phyloP scores from a whole-genome alignment of 1,140 invertebrate species.

The Lysiphlebus fabarum region DNA sequence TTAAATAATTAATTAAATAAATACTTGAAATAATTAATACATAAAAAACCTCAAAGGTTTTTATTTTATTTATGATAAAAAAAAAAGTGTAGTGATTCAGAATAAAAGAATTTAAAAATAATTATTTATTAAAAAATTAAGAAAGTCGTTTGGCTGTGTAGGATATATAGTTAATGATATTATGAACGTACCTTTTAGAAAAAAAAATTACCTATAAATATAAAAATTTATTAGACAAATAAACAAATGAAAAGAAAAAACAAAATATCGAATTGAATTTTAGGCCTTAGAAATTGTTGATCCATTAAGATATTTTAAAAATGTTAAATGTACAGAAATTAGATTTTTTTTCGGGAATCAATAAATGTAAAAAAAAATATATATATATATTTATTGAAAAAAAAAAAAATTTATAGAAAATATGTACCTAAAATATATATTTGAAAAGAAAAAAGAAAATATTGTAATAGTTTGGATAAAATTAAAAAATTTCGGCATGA shows the following conservation, averaged over 20 bases:
- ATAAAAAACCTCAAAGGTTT: neutral
- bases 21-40: no score
- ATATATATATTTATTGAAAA: no score
- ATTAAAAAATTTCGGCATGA: constrained; percentile 8
- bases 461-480: constrained; percentile 1
- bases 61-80: neutral
- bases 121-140: neutral
- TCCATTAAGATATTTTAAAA: constrained; percentile 34
- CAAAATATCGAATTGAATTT: constrained; percentile 8
- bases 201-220: no score
- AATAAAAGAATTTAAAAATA: neutral
- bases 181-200: constrained; percentile 23
- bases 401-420: no score
- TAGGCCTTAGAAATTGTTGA: constrained; percentile 33
- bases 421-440: neutral
- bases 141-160: constrained; percentile 18
- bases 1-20: no score
- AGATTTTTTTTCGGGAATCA: constrained; percentile 17
- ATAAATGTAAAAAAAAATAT: constrained; percentile 11
- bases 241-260: constrained; percentile 11
- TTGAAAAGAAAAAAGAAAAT: neutral
- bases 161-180: constrained; percentile 24
- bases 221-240: neutral
- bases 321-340: constrained; percentile 31
- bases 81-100: neutral